phyloP scores from a whole-genome alignment of 2,797 vertebrate genomes.

The Syngnathus acus region DNA sequence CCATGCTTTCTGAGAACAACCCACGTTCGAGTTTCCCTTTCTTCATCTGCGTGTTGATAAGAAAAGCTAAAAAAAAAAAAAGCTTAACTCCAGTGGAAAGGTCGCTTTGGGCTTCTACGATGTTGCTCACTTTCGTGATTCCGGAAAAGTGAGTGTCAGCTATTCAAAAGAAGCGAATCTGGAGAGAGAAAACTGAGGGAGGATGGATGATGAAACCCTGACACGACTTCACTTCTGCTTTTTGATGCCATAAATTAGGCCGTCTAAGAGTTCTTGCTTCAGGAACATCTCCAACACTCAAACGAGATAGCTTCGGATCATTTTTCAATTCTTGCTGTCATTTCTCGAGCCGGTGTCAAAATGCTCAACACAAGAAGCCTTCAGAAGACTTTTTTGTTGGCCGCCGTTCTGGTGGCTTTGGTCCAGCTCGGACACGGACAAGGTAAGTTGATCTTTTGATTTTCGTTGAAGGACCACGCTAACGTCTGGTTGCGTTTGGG shows the following conservation, averaged over 20 bases:
- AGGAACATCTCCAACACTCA: constrained; percentile 9
- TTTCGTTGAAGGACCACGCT: not conserved
- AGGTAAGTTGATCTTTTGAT: constrained; percentile 14
- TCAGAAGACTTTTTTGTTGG: constrained; percentile 20
- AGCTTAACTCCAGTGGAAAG: not conserved
- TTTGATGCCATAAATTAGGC: not conserved
- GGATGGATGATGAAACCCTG: not conserved
- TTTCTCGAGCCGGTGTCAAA: constrained; percentile 9
- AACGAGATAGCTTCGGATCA: not conserved
- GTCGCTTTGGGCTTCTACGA: not conserved
- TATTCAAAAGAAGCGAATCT: not conserved
- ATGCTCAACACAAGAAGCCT: constrained; percentile 14
- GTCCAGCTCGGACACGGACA: not conserved
- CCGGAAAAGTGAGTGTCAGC: not conserved
- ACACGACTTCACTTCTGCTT: constrained; percentile 2
- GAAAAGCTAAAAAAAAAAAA: not conserved
- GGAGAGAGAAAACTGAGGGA: constrained; percentile 1
- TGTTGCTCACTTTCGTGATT: not conserved
- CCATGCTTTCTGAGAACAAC: no score
- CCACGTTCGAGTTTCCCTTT: not conserved
- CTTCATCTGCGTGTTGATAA: not conserved
- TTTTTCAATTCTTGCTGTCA: not conserved
- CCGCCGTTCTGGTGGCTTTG: constrained; percentile 13
- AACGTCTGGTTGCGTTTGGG: not conserved
- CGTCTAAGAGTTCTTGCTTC: not conserved